Conservation (phyloP, 2,113 vertebrate species). For the Dipodomys stephensi region DNA sequence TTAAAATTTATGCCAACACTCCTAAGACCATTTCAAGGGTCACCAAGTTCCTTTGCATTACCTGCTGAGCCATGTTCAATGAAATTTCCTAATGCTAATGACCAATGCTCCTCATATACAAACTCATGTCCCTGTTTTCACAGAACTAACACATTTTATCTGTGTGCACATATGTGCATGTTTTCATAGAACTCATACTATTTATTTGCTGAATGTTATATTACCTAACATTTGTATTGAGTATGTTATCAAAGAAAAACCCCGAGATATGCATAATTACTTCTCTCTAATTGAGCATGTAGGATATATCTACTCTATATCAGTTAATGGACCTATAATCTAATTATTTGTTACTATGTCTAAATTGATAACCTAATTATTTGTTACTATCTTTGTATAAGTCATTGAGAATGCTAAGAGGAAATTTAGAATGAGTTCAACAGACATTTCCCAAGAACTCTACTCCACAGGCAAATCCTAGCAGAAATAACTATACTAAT, state of each 20-base stretch:
- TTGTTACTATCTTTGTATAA: background rate
- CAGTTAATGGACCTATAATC: background rate
- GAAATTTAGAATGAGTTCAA: background rate
- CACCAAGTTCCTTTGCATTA: too few species aligned
- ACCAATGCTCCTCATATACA: too few species aligned
- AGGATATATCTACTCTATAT: background rate
- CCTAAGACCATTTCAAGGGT: too few species aligned
- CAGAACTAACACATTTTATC: background rate
- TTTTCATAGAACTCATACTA: background rate
- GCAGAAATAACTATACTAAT: background rate
- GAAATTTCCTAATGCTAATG: too few species aligned
- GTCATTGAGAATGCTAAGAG: background rate
- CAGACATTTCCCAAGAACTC: background rate
- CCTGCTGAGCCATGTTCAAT: too few species aligned
- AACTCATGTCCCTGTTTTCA: background rate
- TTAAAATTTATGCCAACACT: too few species aligned
- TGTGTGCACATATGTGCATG: background rate
- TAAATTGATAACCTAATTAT: background rate
- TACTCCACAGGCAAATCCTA: background rate
- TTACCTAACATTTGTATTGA: constrained; percentile 2
- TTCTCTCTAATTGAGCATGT: background rate
- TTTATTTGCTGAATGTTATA: background rate
- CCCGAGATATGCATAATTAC: background rate
- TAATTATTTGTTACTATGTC: background rate
- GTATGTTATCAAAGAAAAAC: background rate